Evolutionary conservation across 1,140 invertebrate species (phyloP).

Genomic region (Campoletis sonorensis): DNA sequence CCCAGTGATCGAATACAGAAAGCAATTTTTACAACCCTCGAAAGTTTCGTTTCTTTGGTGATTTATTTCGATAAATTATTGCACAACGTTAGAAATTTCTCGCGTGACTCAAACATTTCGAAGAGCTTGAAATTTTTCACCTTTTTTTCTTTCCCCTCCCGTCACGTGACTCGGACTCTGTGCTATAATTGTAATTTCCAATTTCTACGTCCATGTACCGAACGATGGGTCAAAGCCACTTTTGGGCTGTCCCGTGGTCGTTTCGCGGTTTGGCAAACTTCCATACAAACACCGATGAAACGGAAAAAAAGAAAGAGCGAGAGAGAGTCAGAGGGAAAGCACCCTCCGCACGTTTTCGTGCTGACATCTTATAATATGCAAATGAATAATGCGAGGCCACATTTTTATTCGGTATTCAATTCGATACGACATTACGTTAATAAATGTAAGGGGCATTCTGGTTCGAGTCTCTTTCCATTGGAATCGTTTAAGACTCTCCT

Average conservation of each 20-base stretch:
- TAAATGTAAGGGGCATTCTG: neutral
- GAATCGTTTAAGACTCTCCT: too few species aligned
- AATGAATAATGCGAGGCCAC: conserved; percentile 46
- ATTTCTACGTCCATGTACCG: neutral
- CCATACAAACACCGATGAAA: conserved; percentile 14
- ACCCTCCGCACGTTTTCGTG: neutral
- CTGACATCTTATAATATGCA: conserved; percentile 47
- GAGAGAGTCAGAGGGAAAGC: neutral
- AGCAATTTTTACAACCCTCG: neutral
- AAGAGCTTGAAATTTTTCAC: neutral
- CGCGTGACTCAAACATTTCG: neutral
- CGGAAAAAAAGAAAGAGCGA: neutral
- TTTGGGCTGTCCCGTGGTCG: conserved; percentile 48
- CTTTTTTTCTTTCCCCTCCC: neutral
- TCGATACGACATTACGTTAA: conserved; percentile 1
- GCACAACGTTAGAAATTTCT: neutral
- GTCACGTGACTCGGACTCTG: conserved; percentile 5
- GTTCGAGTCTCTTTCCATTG: neutral
- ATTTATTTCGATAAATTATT: conserved; percentile 8
- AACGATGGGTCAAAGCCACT: conserved; percentile 37
- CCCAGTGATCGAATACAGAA: neutral
- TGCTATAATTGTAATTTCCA: conserved; percentile 27
- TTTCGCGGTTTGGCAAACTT: conserved; percentile 53
- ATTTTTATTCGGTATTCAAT: conserved; percentile 37
- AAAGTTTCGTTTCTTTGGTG: neutral